Conservation (phyloP, 2,113 vertebrate species). For the Phyllostomus discolor region DNA sequence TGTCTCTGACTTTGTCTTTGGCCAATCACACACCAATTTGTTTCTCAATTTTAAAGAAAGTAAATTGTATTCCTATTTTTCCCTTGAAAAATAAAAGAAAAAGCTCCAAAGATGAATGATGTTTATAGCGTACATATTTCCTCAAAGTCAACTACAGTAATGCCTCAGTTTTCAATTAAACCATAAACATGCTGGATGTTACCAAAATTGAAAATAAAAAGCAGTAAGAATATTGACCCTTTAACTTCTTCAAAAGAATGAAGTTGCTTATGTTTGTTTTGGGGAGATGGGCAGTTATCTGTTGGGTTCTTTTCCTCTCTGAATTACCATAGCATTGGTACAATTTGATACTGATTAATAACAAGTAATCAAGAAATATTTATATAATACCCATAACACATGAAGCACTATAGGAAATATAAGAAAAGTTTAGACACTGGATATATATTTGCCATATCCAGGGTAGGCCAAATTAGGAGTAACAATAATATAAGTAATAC, state of each 20-base stretch:
- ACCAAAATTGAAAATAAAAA: not conserved
- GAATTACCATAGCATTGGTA: not conserved
- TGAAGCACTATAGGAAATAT: not conserved
- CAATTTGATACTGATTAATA: not conserved
- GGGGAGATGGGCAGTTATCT: fast-evolving
- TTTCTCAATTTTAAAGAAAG: slow-evolving; percentile 4
- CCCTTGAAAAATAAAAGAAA: slow-evolving; percentile 8
- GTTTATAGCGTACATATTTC: not conserved
- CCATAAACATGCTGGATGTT: not conserved
- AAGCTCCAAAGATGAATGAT: not conserved
- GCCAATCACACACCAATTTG: not conserved
- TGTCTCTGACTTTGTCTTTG: not conserved
- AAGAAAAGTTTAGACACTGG: not conserved
- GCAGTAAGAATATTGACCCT: not conserved
- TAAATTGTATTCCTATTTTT: not conserved
- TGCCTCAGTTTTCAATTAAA: not conserved
- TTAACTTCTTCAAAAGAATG: not conserved
- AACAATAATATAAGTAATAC: not conserved
- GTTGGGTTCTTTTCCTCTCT: not conserved
- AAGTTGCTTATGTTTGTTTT: not conserved
- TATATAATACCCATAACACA: not conserved
- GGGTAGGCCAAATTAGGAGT: not conserved
- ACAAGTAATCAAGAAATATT: not conserved
- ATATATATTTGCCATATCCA: not conserved
- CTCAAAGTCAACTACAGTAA: not conserved